Evolutionary conservation across 2,113 vertebrate species (phyloP).

Genomic region (Menura novaehollandiae): DNA sequence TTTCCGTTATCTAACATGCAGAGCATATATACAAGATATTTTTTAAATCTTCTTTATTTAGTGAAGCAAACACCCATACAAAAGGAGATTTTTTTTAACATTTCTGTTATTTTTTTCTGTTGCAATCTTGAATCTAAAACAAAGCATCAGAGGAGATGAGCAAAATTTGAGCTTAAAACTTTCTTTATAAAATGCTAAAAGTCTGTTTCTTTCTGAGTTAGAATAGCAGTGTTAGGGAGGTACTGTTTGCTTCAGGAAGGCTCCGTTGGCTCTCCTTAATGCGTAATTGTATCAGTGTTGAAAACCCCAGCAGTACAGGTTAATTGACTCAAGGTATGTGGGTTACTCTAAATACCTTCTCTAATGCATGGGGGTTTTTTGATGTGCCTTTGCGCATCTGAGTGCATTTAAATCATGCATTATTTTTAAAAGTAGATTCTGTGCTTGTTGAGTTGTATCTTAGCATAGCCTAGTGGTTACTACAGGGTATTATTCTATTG

Average conservation of each 20-base stretch:
- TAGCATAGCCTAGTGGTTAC: slow-evolving; percentile 76
- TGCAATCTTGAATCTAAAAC: not conserved
- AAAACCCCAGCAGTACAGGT: not conserved
- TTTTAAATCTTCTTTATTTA: not conserved
- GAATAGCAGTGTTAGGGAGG: not conserved
- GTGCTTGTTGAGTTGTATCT: slow-evolving; percentile 30
- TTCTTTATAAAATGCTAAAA: not conserved
- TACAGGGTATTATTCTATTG: not conserved
- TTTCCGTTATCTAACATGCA: not conserved
- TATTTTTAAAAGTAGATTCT: not conserved
- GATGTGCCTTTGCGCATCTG: not conserved
- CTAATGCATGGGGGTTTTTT: not conserved
- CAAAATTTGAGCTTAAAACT: not conserved
- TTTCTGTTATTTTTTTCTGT: not conserved
- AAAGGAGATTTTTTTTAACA: not conserved
- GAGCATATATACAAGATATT: not conserved
- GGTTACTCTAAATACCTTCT: not conserved
- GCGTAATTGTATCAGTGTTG: not conserved
- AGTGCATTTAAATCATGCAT: not conserved
- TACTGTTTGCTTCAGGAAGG: not conserved
- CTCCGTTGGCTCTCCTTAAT: not conserved
- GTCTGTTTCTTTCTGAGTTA: not conserved
- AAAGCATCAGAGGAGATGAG: not conserved
- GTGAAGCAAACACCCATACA: not conserved
- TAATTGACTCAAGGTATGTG: not conserved